Evolutionary conservation across 1,140 invertebrate species (phyloP).

Genomic region (Platorchestia sp.): DNA sequence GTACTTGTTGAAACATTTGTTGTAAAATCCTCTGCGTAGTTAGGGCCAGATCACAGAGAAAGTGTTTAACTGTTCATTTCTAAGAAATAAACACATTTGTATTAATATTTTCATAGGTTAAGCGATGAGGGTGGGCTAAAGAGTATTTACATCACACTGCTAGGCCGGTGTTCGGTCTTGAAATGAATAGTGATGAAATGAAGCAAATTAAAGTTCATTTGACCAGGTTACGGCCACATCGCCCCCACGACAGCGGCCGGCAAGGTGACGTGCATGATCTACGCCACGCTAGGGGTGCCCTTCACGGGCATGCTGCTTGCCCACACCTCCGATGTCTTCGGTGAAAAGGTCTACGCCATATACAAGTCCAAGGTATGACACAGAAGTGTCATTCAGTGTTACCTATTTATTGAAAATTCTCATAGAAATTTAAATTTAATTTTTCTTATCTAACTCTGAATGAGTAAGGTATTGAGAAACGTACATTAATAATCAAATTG

Average conservation of each 20-base stretch:
- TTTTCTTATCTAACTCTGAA: no score
- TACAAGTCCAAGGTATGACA: constrained; percentile 64
- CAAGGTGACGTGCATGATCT: constrained; percentile 89
- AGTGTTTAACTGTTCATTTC: neutral
- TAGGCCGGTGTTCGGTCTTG: neutral
- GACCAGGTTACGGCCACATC: constrained; percentile 93
- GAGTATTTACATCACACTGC: neutral
- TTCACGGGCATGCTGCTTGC: constrained; percentile 85
- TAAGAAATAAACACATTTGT: neutral
- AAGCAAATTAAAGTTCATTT: neutral
- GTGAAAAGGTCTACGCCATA: constrained; percentile 65
- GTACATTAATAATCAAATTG: no score
- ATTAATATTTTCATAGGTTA: neutral
- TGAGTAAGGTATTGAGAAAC: no score
- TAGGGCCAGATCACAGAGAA: neutral
- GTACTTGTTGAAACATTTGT: no score
- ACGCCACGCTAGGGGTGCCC: constrained; percentile 96
- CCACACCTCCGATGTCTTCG: constrained; percentile 68
- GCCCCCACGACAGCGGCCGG: constrained; percentile 87
- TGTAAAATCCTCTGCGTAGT: neutral
- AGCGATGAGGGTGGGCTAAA: neutral
- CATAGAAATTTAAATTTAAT: no score
- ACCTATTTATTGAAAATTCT: neutral
- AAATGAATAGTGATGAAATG: neutral
- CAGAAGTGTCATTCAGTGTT: neutral